A percentile compares a stretch with the other conserved stretches of the same genome.
Evolutionary conservation across 2,113 vertebrate genomes (phyloP).

Genomic region (Vulpes lagopus): DNA sequence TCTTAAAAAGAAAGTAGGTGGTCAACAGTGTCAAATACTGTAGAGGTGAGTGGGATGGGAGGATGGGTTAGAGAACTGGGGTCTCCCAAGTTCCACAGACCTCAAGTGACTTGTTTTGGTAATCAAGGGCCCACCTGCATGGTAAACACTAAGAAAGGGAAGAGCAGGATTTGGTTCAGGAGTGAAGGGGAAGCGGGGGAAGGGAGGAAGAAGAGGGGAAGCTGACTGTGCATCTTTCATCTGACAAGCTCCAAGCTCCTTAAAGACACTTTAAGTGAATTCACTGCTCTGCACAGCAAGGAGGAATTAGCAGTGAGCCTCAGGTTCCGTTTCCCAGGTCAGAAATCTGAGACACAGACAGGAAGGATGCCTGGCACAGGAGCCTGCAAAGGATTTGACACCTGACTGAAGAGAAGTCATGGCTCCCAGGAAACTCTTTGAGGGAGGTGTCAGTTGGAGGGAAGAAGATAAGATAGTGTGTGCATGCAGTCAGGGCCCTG

Average conservation of each 20-base stretch:
- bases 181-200: too few species aligned
- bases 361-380: slow-evolving; percentile 58
- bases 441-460: neutral
- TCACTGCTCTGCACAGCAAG: neutral
- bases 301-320: neutral
- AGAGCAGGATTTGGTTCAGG: neutral
- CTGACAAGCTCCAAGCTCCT: neutral
- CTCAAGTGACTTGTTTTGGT: neutral
- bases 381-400: slow-evolving; percentile 35
- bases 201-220: neutral
- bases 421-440: slow-evolving; percentile 33
- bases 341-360: slow-evolving; percentile 64
- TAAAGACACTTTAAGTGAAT: neutral
- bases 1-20: neutral
- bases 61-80: neutral
- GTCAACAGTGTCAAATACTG: neutral
- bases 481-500: neutral
- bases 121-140: neutral
- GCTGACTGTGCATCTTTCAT: neutral
- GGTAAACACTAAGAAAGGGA: neutral
- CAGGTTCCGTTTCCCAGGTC: slow-evolving; percentile 56
- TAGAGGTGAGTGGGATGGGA: too few species aligned
- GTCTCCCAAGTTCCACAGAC: neutral
- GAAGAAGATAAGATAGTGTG: neutral
- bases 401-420: neutral